Conservation (phyloP, 2,797 vertebrate species). For the Falco concolor region DNA sequence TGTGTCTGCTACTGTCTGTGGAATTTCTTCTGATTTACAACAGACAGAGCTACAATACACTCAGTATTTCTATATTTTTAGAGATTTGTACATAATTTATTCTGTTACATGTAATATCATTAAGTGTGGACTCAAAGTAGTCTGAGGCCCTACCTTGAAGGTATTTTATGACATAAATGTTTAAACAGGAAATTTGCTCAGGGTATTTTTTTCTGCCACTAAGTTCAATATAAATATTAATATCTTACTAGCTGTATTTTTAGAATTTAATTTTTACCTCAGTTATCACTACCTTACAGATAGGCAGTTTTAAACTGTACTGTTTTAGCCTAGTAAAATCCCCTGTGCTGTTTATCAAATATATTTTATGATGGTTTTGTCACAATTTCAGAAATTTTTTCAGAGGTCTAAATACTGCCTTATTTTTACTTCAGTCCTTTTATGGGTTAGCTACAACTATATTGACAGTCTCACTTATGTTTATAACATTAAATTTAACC, state of each 20-base stretch:
- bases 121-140: slow-evolving; percentile 14
- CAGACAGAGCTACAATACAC: not conserved
- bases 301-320: not conserved
- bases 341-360: not conserved
- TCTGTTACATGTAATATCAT: slow-evolving; percentile 31
- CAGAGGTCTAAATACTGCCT: not conserved
- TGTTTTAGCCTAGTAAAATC: not conserved
- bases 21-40: not conserved
- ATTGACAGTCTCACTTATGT: not conserved
- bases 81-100: slow-evolving; percentile 17
- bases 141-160: slow-evolving; percentile 40
- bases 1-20: not conserved
- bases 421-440: not conserved
- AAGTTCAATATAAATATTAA: slow-evolving; percentile 66
- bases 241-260: slow-evolving; percentile 25
- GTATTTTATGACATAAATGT: slow-evolving; percentile 42
- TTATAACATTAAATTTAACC: not conserved
- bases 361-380: not conserved
- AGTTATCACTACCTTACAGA: slow-evolving; percentile 20
- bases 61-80: not conserved
- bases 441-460: not conserved
- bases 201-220: slow-evolving; percentile 27
- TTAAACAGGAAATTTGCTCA: slow-evolving; percentile 44
- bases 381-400: not conserved
- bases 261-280: slow-evolving; percentile 47